A percentile compares a stretch with the other conserved stretches of the same genome.
These are phyloP conservation scores for Pundamilia nyererei DNA, from an alignment of 2,113 vertebrate species.

Conservation along the genomic window DNA sequence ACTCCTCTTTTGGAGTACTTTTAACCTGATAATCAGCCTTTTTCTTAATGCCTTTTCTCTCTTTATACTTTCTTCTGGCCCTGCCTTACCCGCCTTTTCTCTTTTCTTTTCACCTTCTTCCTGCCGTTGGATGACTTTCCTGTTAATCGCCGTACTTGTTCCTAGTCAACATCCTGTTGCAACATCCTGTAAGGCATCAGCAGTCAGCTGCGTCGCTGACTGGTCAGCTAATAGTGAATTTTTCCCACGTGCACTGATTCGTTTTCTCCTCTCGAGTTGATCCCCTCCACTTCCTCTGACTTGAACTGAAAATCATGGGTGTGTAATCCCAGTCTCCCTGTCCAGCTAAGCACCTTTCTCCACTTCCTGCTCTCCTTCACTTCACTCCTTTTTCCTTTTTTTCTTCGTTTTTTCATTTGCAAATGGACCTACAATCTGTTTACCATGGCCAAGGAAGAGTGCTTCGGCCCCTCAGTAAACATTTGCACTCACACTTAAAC, in stretches of 20 bases:
- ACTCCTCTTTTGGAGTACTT: not conserved
- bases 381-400: conserved; percentile 6
- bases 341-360: conserved; percentile 68
- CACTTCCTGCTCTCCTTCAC: conserved; percentile 66
- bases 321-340: conserved; percentile 68
- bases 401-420: conserved; percentile 64
- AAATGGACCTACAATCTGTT: conserved; percentile 78
- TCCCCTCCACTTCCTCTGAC: conserved; percentile 56
- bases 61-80: conserved; percentile 7
- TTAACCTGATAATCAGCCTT: not conserved
- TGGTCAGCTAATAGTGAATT: conserved; percentile 42
- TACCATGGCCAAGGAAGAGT: conserved; percentile 67
- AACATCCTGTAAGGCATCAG: conserved; percentile 51
- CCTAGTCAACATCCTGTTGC: conserved; percentile 60
- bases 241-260: conserved; percentile 56
- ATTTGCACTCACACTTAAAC: conserved; percentile 74
- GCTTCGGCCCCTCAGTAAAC: conserved; percentile 69
- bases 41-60: not conserved
- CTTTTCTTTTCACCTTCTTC: conserved; percentile 49
- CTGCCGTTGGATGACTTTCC: conserved; percentile 60
- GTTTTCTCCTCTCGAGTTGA: conserved; percentile 58
- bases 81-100: conserved; percentile 4
- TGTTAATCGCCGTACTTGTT: conserved; percentile 45
- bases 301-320: conserved; percentile 59
- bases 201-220: conserved; percentile 11